phyloP scores from a whole-genome alignment of 2,797 vertebrate species.

The Lindbergichthys nudifrons region DNA sequence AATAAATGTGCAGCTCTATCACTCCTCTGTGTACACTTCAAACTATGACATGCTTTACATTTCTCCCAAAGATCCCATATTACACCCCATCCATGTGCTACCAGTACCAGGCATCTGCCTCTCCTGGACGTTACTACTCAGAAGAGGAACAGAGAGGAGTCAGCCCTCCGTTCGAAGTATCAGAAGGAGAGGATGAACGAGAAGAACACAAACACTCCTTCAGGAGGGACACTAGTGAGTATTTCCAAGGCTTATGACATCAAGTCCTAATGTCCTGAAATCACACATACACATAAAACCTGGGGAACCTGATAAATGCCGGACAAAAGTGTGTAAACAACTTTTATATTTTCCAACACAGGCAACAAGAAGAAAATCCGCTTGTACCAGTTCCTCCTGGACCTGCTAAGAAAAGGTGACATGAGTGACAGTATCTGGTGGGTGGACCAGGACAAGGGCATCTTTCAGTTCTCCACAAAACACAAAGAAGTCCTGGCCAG shows the following conservation, averaged over 20 bases:
- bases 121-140: conserved; percentile 89
- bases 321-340: neutral
- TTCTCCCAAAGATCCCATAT: conserved; percentile 86
- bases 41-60: conserved; percentile 25
- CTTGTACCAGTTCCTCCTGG: conserved; percentile 96
- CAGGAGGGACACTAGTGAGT: conserved; percentile 88
- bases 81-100: conserved; percentile 86
- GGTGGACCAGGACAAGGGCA: conserved; percentile 97
- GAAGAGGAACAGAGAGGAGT: conserved; percentile 89
- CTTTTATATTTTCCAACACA: conserved; percentile 72
- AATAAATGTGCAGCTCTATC: conserved; percentile 7
- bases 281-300: neutral
- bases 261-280: conserved; percentile 1
- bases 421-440: conserved; percentile 99
- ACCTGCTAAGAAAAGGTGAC: conserved; percentile 92
- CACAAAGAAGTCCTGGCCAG: conserved; percentile 95
- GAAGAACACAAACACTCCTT: conserved; percentile 84
- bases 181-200: conserved; percentile 89
- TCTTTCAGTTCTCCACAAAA: conserved; percentile 99
- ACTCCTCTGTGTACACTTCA: neutral
- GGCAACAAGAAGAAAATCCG: conserved; percentile 96
- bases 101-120: conserved; percentile 78
- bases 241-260: neutral
- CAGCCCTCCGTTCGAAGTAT: conserved; percentile 92
- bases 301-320: neutral